phyloP scores from a whole-genome alignment of 2,888 invertebrate species.

The Galeopsomyia nigrocyanea region DNA sequence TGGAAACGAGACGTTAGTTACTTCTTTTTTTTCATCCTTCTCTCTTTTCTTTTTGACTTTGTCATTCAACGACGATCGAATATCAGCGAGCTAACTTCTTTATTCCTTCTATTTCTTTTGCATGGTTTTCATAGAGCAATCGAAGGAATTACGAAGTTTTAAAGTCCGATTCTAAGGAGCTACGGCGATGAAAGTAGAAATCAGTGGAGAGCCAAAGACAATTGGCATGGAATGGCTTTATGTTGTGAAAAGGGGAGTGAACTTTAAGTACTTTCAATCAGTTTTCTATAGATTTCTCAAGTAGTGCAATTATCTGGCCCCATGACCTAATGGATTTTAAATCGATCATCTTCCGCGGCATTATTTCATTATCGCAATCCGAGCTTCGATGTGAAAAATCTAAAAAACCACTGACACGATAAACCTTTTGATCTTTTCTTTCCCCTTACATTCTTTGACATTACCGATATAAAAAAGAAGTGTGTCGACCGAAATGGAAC shows the following conservation, averaged over 20 bases:
- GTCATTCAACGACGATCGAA: slow-evolving; percentile 23
- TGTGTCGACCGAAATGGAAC: slow-evolving; percentile 20
- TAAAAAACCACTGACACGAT: too few species aligned
- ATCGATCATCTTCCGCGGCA: too few species aligned
- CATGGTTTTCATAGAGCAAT: slow-evolving; percentile 13
- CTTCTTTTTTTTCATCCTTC: slow-evolving; percentile 13
- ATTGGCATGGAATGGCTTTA: slow-evolving; percentile 28
- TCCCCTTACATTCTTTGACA: too few species aligned
- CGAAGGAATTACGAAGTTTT: slow-evolving; percentile 34
- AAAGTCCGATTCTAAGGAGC: slow-evolving; percentile 25
- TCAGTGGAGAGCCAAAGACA: slow-evolving; percentile 17
- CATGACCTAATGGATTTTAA: too few species aligned
- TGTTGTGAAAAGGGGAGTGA: slow-evolving; percentile 28
- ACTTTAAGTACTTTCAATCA: slow-evolving; percentile 30
- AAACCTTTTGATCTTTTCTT: too few species aligned
- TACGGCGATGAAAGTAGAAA: slow-evolving; percentile 33
- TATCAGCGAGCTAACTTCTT: slow-evolving; percentile 17
- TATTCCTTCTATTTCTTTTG: slow-evolving; percentile 4
- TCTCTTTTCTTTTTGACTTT: slow-evolving; percentile 8
- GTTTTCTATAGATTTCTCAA: too few species aligned
- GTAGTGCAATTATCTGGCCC: too few species aligned
- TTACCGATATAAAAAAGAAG: too few species aligned
- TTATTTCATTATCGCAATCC: too few species aligned
- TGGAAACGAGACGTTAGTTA: slow-evolving; percentile 37
- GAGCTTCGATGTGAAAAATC: too few species aligned